Base-by-base conservation (phyloP, 2,113 vertebrate species). In the Petrocephalus zakoni region DNA sequence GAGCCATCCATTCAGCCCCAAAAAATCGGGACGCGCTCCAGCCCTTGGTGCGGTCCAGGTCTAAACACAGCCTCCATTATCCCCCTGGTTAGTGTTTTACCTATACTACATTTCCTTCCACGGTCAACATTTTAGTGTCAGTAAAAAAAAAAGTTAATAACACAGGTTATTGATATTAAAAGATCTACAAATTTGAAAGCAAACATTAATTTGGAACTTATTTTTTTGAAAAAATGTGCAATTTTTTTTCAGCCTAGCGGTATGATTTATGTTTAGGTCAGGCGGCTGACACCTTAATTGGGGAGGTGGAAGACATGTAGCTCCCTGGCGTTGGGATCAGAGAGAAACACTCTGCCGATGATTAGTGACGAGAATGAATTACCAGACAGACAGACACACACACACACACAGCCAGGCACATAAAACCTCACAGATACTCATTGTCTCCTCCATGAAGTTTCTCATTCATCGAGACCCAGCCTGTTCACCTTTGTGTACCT, bases 271-370 rank as follows among this genome's bases (percentile, higher is more conserved):
- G 90, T 89, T 89, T 90, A 53, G 55, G 90, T 84, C 88, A 22
- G 75, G 81, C 91, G 90, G 93, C 89, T 90, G 93, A 94, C 93
- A 93, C 92, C 88, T 94, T 93, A 93, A 93, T 92, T 93, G 91
- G 88, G 89, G 90, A 88, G 90, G 89, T 90, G 90, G 89, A 92
- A 93, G 93, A 92, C 91, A 91, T 90, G 91, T 90, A 34, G 88
- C 90, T 82, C 85, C 87, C 90, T 93, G 90, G 90, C 90, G 78
- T 84, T 29, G 22, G n/a, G 52, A 90, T 89, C 87, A 89, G 88
- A 89, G 82, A 91, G 91, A 90, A 88, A 91, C 87, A 88, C 87
- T 4, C 42, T 34, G 88, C 42, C 87, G 90, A 89, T 88, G 47
- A 91, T 86, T 88, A 88, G 90, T 91, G 87, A 88, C 47, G 89